Evolutionary conservation across 2,113 vertebrate genomes (phyloP).

Genomic region (Lota lota): DNA sequence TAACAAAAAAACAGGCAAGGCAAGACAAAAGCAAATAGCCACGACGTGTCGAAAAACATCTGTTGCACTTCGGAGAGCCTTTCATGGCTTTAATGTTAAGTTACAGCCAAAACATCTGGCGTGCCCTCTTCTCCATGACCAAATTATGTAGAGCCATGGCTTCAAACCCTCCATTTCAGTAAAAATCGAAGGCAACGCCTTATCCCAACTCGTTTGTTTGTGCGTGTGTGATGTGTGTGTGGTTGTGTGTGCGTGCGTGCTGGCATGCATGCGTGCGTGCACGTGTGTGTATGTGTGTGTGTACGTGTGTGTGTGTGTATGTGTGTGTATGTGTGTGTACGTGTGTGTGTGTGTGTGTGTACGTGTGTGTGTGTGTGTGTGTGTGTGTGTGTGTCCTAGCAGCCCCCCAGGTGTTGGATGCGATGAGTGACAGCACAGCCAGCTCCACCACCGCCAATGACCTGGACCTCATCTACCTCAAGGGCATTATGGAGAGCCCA

Average conservation of each 20-base stretch:
- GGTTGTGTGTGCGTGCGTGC: not conserved
- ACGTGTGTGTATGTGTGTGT: not conserved
- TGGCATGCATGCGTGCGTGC: not conserved
- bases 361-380: not conserved
- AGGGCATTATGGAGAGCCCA: constrained; percentile 95
- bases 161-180: too few species aligned
- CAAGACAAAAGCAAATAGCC: too few species aligned
- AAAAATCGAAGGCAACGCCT: too few species aligned
- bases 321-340: constrained; percentile 7
- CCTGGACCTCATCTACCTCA: constrained; percentile 92
- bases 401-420: constrained; percentile 85
- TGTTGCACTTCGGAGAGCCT: too few species aligned
- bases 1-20: too few species aligned
- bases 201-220: too few species aligned
- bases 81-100: too few species aligned
- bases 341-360: not conserved
- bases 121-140: too few species aligned
- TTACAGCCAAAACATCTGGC: too few species aligned
- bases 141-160: too few species aligned
- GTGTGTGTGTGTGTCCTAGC: constrained; percentile 46
- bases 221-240: constrained; percentile 3
- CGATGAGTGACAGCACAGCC: constrained; percentile 83
- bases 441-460: constrained; percentile 86
- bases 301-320: constrained; percentile 16
- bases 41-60: too few species aligned